Conservation (phyloP, 92 coral and sea anemone species). For the Chrysogorgia sp. region DNA sequence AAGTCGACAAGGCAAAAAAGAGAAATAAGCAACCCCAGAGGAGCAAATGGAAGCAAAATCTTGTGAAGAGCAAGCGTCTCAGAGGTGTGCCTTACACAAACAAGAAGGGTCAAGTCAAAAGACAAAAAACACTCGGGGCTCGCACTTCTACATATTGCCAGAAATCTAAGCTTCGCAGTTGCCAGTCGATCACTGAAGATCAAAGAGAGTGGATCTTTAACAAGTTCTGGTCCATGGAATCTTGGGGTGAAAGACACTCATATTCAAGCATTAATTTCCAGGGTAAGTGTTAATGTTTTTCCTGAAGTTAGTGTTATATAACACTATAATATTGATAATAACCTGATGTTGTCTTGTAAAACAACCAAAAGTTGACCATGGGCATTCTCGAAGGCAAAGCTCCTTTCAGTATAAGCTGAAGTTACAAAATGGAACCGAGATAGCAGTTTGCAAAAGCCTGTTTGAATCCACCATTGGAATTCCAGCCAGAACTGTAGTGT, state of each 20-base stretch:
- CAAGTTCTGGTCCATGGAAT: background rate
- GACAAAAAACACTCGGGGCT: background rate
- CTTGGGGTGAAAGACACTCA: background rate
- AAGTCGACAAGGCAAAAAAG: no score
- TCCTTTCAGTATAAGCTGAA: background rate
- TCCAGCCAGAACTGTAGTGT: conserved; percentile 19
- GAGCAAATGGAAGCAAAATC: no score
- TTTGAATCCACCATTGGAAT: background rate
- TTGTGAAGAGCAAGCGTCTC: conserved; percentile 8
- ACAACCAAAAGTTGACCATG: conserved; percentile 1
- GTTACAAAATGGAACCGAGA: background rate
- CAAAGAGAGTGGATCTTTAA: background rate
- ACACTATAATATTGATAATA: no score
- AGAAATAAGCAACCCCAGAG: no score
- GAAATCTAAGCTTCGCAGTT: background rate
- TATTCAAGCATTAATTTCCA: no score
- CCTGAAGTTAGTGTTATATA: no score
- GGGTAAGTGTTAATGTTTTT: no score
- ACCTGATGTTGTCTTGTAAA: background rate
- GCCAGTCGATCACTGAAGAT: background rate
- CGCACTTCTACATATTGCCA: background rate
- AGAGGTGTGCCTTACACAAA: background rate
- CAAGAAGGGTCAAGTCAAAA: background rate
- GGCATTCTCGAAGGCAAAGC: background rate
- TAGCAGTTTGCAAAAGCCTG: background rate